Conservation (phyloP, 2,888 invertebrate species). For the Rhaphigaster nebulosa region DNA sequence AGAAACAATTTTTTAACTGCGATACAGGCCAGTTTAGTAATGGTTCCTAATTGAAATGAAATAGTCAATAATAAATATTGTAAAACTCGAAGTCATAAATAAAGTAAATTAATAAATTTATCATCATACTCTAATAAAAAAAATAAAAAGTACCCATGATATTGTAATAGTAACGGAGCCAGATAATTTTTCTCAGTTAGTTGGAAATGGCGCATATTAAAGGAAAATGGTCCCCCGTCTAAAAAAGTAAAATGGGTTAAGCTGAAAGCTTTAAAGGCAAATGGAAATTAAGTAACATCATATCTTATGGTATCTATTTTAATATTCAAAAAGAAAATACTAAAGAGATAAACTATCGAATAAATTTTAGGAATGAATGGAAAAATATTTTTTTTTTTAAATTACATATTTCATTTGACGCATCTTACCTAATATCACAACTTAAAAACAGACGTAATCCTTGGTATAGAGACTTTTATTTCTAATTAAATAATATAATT, state of each 20-base stretch:
- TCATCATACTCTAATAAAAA: not conserved
- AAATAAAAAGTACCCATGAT: not conserved
- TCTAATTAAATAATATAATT: too few relatives aligned
- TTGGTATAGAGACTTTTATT: too few relatives aligned
- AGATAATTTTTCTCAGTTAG: constrained; percentile 1
- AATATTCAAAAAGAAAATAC: not conserved
- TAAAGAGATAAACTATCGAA: not conserved
- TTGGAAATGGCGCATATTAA: not conserved
- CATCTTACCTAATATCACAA: too few relatives aligned
- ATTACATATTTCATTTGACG: too few relatives aligned
- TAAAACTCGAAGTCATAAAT: not conserved
- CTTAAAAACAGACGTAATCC: too few relatives aligned
- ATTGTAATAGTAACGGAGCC: not conserved
- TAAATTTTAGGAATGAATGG: too few relatives aligned
- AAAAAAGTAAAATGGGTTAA: not conserved
- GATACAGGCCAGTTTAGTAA: too few relatives aligned
- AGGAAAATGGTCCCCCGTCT: not conserved
- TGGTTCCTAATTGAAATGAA: too few relatives aligned
- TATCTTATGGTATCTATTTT: not conserved
- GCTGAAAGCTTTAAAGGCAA: not conserved
- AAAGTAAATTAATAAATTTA: not conserved
- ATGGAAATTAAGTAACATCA: not conserved
- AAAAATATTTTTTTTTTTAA: too few relatives aligned
- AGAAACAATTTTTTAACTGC: too few relatives aligned
- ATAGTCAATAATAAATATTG: not conserved